These are phyloP conservation scores for Petrocephalus zakoni DNA, from an alignment of 2,113 vertebrate genomes.

Conservation along the genomic window DNA sequence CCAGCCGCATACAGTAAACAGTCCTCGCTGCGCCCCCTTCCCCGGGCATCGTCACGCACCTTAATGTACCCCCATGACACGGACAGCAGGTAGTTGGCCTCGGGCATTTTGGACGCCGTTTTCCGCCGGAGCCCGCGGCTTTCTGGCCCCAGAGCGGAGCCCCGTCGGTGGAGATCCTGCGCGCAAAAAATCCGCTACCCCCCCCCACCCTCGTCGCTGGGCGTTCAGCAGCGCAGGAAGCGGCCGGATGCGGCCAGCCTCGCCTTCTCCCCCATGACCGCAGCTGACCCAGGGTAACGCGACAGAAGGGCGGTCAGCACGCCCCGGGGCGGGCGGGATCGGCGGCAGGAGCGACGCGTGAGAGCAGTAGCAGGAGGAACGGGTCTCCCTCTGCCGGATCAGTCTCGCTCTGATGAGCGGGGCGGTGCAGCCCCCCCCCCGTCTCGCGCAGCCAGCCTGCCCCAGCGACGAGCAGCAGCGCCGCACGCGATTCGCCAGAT, in stretches of 20 bases:
- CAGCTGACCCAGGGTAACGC: conserved; percentile 26
- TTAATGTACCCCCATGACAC: conserved; percentile 76
- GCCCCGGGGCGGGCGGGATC: conserved; percentile 16
- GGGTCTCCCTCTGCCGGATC: conserved; percentile 66
- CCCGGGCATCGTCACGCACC: conserved; percentile 54
- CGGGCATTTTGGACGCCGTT: conserved; percentile 72
- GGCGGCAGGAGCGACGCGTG: conserved; percentile 31
- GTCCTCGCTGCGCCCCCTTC: background rate
- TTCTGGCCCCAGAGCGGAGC: conserved; percentile 39
- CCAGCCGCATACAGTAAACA: conserved; percentile 13
- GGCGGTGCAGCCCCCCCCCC: conserved; percentile 35
- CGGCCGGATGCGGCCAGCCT: conserved; percentile 26
- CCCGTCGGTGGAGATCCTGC: conserved; percentile 51
- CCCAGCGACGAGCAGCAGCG: conserved; percentile 56
- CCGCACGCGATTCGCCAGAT: conserved; percentile 64
- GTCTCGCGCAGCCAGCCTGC: conserved; percentile 45
- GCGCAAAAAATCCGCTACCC: conserved; percentile 29
- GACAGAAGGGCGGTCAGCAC: background rate
- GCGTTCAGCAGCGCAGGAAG: conserved; percentile 43
- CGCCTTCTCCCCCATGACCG: conserved; percentile 19
- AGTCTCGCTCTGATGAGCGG: conserved; percentile 54
- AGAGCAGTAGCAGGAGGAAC: conserved; percentile 57
- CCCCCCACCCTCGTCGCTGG: conserved; percentile 18
- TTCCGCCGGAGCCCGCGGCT: conserved; percentile 56
- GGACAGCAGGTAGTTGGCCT: conserved; percentile 71